Evolutionary conservation across 2,113 vertebrate species (phyloP).

Genomic region (Eolophus roseicapilla): DNA sequence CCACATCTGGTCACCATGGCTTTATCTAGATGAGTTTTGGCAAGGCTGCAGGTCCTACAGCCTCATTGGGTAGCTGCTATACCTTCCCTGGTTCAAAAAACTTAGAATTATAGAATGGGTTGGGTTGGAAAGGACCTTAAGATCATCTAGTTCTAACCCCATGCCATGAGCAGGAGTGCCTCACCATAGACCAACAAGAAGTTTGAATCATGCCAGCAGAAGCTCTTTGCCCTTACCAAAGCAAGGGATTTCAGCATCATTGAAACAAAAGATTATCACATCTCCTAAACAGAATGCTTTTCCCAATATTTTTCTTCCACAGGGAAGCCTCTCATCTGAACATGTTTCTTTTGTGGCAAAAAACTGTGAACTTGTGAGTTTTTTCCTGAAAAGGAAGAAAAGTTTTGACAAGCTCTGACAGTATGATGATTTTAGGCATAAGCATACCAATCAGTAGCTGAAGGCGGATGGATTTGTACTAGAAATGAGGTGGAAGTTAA

Average conservation of each 20-base stretch:
- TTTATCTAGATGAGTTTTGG: background rate
- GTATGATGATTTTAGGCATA: conserved; percentile 49
- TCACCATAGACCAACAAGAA: background rate
- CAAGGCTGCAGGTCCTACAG: background rate
- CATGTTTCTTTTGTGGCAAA: background rate
- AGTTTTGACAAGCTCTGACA: conserved; percentile 54
- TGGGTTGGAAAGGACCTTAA: background rate
- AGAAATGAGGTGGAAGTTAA: background rate
- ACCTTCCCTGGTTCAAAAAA: background rate
- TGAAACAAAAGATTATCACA: background rate
- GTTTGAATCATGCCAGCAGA: background rate
- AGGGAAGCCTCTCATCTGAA: background rate
- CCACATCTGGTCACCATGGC: background rate
- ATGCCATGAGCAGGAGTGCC: background rate
- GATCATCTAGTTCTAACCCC: background rate
- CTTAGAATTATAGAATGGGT: background rate
- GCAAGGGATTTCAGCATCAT: background rate
- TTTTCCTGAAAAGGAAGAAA: conserved; percentile 11
- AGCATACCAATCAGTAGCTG: conserved; percentile 4
- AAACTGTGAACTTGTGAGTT: background rate
- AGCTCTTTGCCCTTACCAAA: background rate
- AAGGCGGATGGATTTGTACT: background rate
- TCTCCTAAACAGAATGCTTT: background rate
- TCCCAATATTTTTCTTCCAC: background rate
- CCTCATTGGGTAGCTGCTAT: background rate